These are phyloP conservation scores for Melanargia galathea DNA, from an alignment of 2,888 invertebrate genomes.

Conservation along the genomic window DNA sequence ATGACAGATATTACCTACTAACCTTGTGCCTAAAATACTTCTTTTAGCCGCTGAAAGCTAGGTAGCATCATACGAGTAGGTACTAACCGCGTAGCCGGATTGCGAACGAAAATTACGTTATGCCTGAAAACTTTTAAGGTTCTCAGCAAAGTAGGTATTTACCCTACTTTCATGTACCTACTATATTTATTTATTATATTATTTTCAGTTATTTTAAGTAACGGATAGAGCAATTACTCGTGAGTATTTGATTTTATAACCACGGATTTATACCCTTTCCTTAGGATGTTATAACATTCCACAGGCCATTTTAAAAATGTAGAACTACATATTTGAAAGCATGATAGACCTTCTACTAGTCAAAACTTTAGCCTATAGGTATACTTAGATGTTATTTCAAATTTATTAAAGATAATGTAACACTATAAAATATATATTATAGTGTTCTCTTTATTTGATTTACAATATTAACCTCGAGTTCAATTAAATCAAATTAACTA, in stretches of 20 bases:
- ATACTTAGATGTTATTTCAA: too few species aligned
- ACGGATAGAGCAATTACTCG: not conserved
- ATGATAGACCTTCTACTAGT: too few species aligned
- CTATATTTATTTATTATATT: too few species aligned
- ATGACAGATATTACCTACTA: slow-evolving; percentile 19
- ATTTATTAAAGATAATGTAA: too few species aligned
- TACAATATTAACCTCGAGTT: slow-evolving; percentile 14
- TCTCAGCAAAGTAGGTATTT: too few species aligned
- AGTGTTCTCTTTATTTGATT: not conserved
- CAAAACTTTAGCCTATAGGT: too few species aligned
- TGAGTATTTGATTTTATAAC: not conserved
- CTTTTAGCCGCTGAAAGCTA: not conserved
- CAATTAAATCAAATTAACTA: slow-evolving; percentile 3
- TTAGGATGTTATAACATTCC: too few species aligned
- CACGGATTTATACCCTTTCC: too few species aligned
- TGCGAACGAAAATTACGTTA: not conserved
- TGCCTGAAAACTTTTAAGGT: not conserved
- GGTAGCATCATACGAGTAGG: not conserved
- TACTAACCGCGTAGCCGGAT: not conserved
- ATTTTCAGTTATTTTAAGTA: not conserved
- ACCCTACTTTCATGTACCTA: too few species aligned
- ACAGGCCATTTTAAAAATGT: not conserved
- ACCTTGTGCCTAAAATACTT: slow-evolving; percentile 20
- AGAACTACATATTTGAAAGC: too few species aligned
- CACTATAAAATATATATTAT: not conserved